Base-by-base conservation (phyloP, 2,888 invertebrate genomes). In the Teinopalpus imperialis region DNA sequence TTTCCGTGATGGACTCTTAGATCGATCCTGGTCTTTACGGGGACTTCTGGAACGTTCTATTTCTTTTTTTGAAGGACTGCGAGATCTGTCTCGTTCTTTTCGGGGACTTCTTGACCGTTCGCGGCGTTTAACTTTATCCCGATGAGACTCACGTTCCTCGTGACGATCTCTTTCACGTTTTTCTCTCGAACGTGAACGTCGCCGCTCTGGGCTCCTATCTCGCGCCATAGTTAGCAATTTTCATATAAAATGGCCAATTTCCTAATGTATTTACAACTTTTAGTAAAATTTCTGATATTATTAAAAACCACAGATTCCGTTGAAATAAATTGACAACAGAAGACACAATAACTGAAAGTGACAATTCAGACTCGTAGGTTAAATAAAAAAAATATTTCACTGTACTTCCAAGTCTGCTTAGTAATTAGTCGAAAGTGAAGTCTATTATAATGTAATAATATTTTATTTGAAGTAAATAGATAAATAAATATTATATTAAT, bases 121-220 rank as follows among this genome's bases (percentile, higher is more conserved):
- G 10, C 81, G 72, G 27, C 85, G 78, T 55, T 87, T 87, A 8
- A 50, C 16, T 69, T 83, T 87, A 12, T 88, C 88, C 9, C 83
- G 70, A 51, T 82, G 68, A 4, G 68, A 51, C n/a, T 88, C 87
- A 3, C 86, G 77, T 1, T 88, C 86, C 30, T 87, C 86, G 50
- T 79, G 61, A 7, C 86, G 81, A 4, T 88, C 87, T 51, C 79
- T 68, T 1, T 88, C 86, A n/a, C 81, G 77, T 47, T 77, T 71
- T 40, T 87, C 87, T 43, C 81, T 69, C 7, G 86, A 85, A 4
- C 85, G 77, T n/a, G 87, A 86, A 30, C 87, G 72, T 10, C 82
- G 73, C 18, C 83, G 72, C 36, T 88, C 88, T 7, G 78, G 75
- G 59, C 77, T 83, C 51, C 83, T 74, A 41, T 87, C 87, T 34